Base-by-base conservation (phyloP, 1,140 invertebrate species). In the Bicyclus anynana region DNA sequence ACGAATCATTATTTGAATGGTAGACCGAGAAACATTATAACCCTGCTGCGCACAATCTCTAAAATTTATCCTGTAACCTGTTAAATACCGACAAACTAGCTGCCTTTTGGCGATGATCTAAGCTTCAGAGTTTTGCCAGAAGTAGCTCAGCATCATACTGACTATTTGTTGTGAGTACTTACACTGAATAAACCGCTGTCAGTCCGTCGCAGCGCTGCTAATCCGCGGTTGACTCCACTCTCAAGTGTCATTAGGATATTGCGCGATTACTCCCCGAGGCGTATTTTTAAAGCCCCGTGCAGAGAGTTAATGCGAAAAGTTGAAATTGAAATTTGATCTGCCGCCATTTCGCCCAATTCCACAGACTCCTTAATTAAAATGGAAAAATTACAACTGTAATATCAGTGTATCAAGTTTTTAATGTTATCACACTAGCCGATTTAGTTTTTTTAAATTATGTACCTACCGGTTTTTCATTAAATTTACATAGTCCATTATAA, bases 241-340 rank as follows among this genome's bases (percentile, higher is more conserved):
- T 59, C 61, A 67, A 69, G 65, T 67, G 64, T 74, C 69, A 67
- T 74, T 74, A 74, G 66, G 69, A 74, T 66, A 69, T 75, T 65
- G 60, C 57, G 59, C 64, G 62, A 74, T 70, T 61, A 58, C 61
- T 75, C 71, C 74, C 72, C 47, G 66, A 64, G 76, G 77, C 69
- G 65, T 71, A 73, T 81, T 84, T 81, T 80, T 81, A 77, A 72
- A 61, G 62, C 59, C 53, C 50, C 56, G 58, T 65, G 57, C 59
- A 46, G 62, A 65, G 61, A 63, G 62, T 73, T 80, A 80, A 81
- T 84, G 77, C 65, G 68, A 49, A 72, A 84, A 84, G 73, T 84
- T 83, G 72, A 72, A 74, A 81, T 81, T 84, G 80, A 81, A 84
- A 84, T 84, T 81, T 84, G 80, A 84, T 81, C 74, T 70, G 54